phyloP scores from a whole-genome alignment of 2,797 vertebrate species.

The Echeneis naucrates region DNA sequence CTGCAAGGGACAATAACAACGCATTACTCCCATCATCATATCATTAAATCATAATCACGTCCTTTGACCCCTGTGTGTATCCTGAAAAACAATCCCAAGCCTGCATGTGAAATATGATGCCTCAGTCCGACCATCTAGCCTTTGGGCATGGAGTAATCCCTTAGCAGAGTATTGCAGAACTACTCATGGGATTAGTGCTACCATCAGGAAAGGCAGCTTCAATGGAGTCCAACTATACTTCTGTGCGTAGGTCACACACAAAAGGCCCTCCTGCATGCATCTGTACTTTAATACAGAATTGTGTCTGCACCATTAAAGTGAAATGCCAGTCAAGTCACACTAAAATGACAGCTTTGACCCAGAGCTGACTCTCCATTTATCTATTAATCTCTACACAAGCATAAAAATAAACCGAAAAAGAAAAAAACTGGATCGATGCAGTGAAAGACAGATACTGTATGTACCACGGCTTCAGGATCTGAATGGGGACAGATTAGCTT shows the following conservation, averaged over 20 bases:
- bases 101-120: slow-evolving; percentile 61
- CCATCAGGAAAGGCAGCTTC: slow-evolving; percentile 39
- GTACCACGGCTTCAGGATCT: slow-evolving; percentile 21
- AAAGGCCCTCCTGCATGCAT: neutral
- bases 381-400: slow-evolving; percentile 50
- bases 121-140: slow-evolving; percentile 28
- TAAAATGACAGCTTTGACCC: slow-evolving; percentile 57
- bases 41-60: slow-evolving; percentile 33
- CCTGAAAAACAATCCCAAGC: slow-evolving; percentile 44
- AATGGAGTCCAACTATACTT: slow-evolving; percentile 4
- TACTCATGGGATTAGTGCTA: slow-evolving; percentile 50
- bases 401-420: slow-evolving; percentile 20
- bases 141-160: slow-evolving; percentile 52
- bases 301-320: slow-evolving; percentile 19
- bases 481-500: slow-evolving; percentile 49
- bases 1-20: slow-evolving; percentile 22
- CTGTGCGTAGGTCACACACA: too few relatives aligned
- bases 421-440: slow-evolving; percentile 54
- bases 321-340: slow-evolving; percentile 36
- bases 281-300: slow-evolving; percentile 13
- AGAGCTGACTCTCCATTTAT: slow-evolving; percentile 62
- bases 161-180: slow-evolving; percentile 40
- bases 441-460: slow-evolving; percentile 39
- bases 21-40: slow-evolving; percentile 27
- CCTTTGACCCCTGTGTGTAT: slow-evolving; percentile 42